phyloP scores from a whole-genome alignment of 1,140 invertebrate genomes.

The Cardiocondyla obscurior region DNA sequence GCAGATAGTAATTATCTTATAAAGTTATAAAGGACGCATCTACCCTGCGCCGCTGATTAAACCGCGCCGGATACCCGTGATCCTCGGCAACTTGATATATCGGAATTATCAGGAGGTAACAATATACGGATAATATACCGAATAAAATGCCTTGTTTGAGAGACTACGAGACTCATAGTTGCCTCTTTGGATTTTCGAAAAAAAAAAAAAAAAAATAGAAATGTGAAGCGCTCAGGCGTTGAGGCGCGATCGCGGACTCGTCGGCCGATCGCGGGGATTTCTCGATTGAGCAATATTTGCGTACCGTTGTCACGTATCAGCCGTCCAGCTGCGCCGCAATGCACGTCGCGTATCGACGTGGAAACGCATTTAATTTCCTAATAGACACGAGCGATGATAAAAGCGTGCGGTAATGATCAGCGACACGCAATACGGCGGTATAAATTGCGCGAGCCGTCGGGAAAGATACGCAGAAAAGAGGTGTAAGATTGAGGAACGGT shows the following conservation, averaged over 20 bases:
- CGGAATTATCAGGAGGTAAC: background rate
- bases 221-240: background rate
- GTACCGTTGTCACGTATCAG: background rate
- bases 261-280: background rate
- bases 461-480: conserved; percentile 46
- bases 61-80: background rate
- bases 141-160: background rate
- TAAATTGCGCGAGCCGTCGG: conserved; percentile 37
- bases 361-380: conserved; percentile 38
- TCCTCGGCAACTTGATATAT: background rate
- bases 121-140: background rate
- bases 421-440: conserved; percentile 36
- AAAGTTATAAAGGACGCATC: conserved; percentile 31
- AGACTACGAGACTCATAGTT: background rate
- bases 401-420: conserved; percentile 20
- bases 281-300: conserved; percentile 22
- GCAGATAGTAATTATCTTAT: conserved; percentile 54
- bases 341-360: background rate
- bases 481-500: conserved; percentile 43
- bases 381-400: conserved; percentile 29
- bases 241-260: background rate
- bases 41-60: conserved; percentile 9
- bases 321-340: background rate
- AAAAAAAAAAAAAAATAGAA: background rate
- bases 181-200: background rate